phyloP scores from a whole-genome alignment of 2,113 vertebrate species.

The Sapayoa aenigma region DNA sequence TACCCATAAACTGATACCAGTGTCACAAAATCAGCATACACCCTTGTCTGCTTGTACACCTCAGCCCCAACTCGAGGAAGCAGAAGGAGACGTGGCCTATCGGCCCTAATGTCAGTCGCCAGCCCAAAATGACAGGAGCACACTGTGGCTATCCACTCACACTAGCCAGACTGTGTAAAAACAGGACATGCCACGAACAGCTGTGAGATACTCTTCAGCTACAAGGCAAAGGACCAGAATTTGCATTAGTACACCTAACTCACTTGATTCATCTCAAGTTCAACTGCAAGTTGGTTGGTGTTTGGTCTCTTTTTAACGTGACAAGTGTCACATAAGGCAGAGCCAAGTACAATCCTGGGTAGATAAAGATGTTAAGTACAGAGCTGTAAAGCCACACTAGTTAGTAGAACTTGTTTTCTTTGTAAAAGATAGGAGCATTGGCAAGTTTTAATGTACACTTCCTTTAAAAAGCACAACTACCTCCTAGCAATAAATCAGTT shows the following conservation, averaged over 20 bases:
- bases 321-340: background rate
- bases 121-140: background rate
- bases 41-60: background rate
- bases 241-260: background rate
- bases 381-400: background rate
- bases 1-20: background rate
- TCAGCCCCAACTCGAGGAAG: background rate
- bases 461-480: background rate
- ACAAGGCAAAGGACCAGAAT: background rate
- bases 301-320: background rate
- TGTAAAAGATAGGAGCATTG: background rate
- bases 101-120: background rate
- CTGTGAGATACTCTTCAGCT: background rate
- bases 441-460: background rate
- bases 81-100: background rate
- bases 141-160: accelerated
- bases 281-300: background rate
- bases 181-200: accelerated
- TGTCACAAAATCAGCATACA: background rate
- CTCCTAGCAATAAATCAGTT: background rate
- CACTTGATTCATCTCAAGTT: background rate
- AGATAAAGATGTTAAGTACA: background rate
- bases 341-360: background rate
- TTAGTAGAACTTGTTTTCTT: background rate
- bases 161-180: background rate